Conservation (phyloP, 2,888 invertebrate species). For the Hirtodrosophila alboralis region DNA sequence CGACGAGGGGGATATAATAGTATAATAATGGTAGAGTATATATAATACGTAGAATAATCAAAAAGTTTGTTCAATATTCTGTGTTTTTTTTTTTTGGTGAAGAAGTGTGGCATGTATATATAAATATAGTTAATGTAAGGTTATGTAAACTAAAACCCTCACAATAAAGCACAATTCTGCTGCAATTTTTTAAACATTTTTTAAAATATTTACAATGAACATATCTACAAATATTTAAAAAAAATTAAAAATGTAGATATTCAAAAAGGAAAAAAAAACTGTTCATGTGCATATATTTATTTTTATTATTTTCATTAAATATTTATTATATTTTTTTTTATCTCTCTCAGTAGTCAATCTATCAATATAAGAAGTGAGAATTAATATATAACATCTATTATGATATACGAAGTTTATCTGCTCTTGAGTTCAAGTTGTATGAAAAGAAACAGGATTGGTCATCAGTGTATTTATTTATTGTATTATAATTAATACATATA, state of each 20-base stretch:
- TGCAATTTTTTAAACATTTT: constrained; percentile 52
- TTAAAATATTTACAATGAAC: constrained; percentile 9
- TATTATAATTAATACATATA: constrained; percentile 69
- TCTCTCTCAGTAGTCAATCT: constrained; percentile 19
- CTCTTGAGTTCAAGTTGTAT: constrained; percentile 47
- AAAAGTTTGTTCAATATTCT: neutral
- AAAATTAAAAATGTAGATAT: too few species aligned
- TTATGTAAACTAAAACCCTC: constrained; percentile 20
- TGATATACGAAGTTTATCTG: constrained; percentile 9
- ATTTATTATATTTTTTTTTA: constrained; percentile 5
- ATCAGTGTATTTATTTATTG: constrained; percentile 54
- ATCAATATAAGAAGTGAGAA: constrained; percentile 34
- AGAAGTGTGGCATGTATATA: constrained; percentile 15
- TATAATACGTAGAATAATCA: constrained; percentile 12
- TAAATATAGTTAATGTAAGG: constrained; percentile 22
- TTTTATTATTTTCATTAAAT: constrained; percentile 6
- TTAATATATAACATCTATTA: constrained; percentile 23
- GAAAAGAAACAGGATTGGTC: constrained; percentile 73
- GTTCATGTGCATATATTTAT: constrained; percentile 11
- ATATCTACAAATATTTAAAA: too few species aligned
- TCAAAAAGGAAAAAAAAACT: too few species aligned
- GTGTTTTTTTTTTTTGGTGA: constrained; percentile 1
- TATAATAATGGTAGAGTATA: too few species aligned
- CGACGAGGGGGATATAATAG: neutral
- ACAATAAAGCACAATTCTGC: constrained; percentile 41